Evolutionary conservation across 2,113 vertebrate genomes (phyloP).

Genomic region (Pachycephala philippinensis): DNA sequence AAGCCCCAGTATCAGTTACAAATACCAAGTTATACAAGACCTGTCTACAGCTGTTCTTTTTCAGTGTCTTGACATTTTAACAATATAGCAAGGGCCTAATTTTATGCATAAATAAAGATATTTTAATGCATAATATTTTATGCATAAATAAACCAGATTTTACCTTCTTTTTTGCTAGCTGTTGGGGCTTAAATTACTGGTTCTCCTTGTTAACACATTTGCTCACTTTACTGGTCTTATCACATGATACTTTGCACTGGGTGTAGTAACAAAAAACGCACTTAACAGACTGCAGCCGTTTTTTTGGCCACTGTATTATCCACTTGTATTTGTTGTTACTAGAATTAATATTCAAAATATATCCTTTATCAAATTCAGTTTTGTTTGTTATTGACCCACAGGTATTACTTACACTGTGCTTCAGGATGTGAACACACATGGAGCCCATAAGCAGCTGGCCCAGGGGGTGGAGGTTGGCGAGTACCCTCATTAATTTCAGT

Average conservation of each 20-base stretch:
- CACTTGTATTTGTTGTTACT: neutral
- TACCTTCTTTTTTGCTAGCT: neutral
- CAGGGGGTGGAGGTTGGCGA: neutral
- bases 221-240: neutral
- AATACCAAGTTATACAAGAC: neutral
- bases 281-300: neutral
- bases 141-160: neutral
- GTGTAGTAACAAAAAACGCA: neutral
- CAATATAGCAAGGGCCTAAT: neutral
- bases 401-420: neutral
- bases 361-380: neutral
- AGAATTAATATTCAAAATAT: neutral
- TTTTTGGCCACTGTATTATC: neutral
- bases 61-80: neutral
- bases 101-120: neutral
- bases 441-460: neutral
- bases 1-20: neutral
- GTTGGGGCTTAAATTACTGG: neutral
- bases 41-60: neutral
- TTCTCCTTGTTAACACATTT: neutral
- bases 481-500: neutral
- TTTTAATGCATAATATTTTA: neutral
- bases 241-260: neutral
- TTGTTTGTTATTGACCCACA: neutral
- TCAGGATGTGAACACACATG: neutral